Evolutionary conservation across 2,888 invertebrate species (phyloP).

Genomic region (Hirtodrosophila alboralis): DNA sequence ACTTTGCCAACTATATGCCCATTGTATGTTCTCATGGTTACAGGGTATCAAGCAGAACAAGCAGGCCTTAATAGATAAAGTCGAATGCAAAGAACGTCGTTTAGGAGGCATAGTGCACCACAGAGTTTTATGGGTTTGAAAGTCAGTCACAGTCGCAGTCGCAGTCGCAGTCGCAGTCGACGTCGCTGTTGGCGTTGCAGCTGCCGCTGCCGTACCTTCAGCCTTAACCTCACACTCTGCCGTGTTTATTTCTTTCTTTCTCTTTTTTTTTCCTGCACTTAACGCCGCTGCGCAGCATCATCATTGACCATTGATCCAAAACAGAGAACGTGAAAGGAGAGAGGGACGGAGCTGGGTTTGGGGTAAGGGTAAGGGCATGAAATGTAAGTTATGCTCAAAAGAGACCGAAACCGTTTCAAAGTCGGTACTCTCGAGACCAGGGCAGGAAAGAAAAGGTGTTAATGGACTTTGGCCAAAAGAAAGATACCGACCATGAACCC

Average conservation of each 20-base stretch:
- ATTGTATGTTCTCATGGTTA: too few relatives aligned
- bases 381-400: slow-evolving; percentile 29
- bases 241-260: neutral
- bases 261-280: too few relatives aligned
- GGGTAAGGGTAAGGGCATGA: slow-evolving; percentile 15
- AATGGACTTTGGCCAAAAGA: slow-evolving; percentile 66
- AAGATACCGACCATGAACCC: slow-evolving; percentile 55
- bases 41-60: slow-evolving; percentile 22
- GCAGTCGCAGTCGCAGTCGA: too few relatives aligned
- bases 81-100: slow-evolving; percentile 25
- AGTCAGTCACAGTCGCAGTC: slow-evolving; percentile 5
- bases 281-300: slow-evolving; percentile 33
- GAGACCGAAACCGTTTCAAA: slow-evolving; percentile 19
- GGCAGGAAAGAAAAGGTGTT: slow-evolving; percentile 66
- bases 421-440: slow-evolving; percentile 1
- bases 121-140: slow-evolving; percentile 28
- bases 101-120: slow-evolving; percentile 40
- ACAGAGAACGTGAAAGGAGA: too few relatives aligned
- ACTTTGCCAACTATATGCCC: too few relatives aligned
- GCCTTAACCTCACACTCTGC: slow-evolving; percentile 3
- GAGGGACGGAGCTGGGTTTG: slow-evolving; percentile 14
- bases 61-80: slow-evolving; percentile 22
- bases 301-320: slow-evolving; percentile 42
- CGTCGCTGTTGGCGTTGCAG: slow-evolving; percentile 10
- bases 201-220: slow-evolving; percentile 30